Conservation (phyloP, 53 echinoderm and acorn worm species). For the Patiria pectinifera region DNA sequence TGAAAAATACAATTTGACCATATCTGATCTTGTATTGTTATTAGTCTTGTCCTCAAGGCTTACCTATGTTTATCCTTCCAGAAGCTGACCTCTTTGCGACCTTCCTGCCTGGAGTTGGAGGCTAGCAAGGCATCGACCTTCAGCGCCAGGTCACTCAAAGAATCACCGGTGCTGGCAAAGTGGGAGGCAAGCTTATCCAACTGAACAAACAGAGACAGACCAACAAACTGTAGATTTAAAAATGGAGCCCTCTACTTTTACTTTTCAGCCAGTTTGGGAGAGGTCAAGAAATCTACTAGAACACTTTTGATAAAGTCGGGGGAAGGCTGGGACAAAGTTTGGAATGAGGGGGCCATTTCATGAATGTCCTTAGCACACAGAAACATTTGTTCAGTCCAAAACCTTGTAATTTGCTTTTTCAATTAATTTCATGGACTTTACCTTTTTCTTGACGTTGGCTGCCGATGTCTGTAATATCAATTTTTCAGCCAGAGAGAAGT, state of each 20-base stretch:
- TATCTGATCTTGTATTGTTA: not conserved
- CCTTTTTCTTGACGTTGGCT: slow-evolving; percentile 76
- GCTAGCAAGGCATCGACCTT: slow-evolving; percentile 88
- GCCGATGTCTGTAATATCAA: slow-evolving; percentile 79
- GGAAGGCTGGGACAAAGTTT: no score
- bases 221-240: not conserved
- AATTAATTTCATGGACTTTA: slow-evolving; percentile 7
- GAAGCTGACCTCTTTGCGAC: slow-evolving; percentile 77
- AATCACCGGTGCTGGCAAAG: slow-evolving; percentile 45
- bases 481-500: slow-evolving; percentile 89
- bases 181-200: slow-evolving; percentile 40
- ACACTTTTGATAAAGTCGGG: not conserved
- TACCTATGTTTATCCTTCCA: slow-evolving; percentile 88
- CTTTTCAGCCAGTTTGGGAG: not conserved
- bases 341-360: no score
- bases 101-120: slow-evolving; percentile 76
- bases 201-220: not conserved
- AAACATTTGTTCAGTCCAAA: no score
- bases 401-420: no score
- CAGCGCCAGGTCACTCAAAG: slow-evolving; percentile 77
- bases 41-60: not conserved
- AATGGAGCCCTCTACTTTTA: not conserved
- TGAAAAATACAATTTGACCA: no score
- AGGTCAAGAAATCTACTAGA: not conserved
- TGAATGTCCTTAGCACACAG: no score